Conservation (phyloP, 2,113 vertebrate species). For the Mormyrus lacerda region DNA sequence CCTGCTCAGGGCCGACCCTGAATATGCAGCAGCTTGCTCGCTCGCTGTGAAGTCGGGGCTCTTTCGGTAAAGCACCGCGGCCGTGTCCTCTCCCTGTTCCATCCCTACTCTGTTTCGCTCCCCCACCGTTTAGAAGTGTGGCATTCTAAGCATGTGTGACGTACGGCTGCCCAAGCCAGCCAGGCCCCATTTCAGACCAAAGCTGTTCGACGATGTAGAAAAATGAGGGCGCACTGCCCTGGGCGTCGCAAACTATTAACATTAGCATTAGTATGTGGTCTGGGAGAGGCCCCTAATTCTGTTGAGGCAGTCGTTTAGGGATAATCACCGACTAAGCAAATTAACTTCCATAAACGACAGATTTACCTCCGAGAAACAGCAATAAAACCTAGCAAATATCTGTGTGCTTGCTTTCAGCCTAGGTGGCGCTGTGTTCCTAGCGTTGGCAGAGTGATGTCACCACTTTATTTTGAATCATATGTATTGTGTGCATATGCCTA, state of each 20-base stretch:
- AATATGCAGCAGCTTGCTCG: not conserved
- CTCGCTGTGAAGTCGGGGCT: not conserved
- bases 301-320: not conserved
- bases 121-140: not conserved
- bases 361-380: not conserved
- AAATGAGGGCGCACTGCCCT: not conserved
- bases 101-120: not conserved
- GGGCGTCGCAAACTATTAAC: not conserved
- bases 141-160: not conserved
- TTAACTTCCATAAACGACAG: not conserved
- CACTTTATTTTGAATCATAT: not conserved
- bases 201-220: not conserved
- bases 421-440: not conserved
- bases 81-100: not conserved
- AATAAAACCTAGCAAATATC: not conserved
- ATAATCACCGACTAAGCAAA: not conserved
- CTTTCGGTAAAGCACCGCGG: not conserved
- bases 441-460: not conserved
- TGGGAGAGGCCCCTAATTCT: not conserved
- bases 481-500: not conserved
- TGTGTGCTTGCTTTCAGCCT: not conserved
- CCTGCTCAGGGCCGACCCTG: not conserved
- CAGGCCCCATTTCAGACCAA: not conserved
- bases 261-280: not conserved
- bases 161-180: not conserved